Evolutionary conservation across 2,797 vertebrate genomes (phyloP).

Genomic region (Myotis pilosus): DNA sequence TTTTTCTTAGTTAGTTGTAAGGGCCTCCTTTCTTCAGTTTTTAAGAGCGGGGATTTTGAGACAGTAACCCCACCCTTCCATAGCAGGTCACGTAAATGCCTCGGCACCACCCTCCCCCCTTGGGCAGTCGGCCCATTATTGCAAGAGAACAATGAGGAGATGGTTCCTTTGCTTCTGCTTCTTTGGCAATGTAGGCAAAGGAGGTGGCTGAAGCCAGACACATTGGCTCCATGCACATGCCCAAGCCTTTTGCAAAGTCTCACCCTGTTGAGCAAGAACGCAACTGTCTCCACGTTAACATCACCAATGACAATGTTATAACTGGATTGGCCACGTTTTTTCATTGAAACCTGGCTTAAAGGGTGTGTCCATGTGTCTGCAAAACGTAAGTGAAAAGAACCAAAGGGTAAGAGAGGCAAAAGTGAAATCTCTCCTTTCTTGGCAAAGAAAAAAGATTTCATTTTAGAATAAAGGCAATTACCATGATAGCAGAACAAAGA

Average conservation of each 20-base stretch:
- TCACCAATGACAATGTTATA: constrained; percentile 62
- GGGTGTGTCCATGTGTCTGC: constrained; percentile 68
- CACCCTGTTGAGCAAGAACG: constrained; percentile 74
- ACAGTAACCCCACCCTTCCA: constrained; percentile 69
- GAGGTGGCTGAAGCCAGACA: constrained; percentile 82
- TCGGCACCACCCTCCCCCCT: constrained; percentile 27
- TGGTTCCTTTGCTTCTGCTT: constrained; percentile 62
- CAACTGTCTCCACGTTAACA: constrained; percentile 78
- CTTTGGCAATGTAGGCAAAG: constrained; percentile 78
- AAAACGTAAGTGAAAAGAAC: constrained; percentile 54
- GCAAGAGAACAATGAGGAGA: constrained; percentile 74
- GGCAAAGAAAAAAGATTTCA: constrained; percentile 46
- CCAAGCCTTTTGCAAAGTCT: constrained; percentile 77
- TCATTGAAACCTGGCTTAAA: constrained; percentile 56
- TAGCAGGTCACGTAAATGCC: constrained; percentile 59
- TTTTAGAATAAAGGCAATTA: constrained; percentile 51
- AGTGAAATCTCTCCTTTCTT: constrained; percentile 53
- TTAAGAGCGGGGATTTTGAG: constrained; percentile 70
- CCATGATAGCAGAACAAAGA: not conserved
- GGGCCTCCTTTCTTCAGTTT: not conserved
- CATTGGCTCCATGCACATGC: constrained; percentile 80
- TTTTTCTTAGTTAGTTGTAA: constrained; percentile 20
- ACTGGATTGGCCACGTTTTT: constrained; percentile 78
- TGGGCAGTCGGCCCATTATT: constrained; percentile 66
- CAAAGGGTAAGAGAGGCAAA: constrained; percentile 43